phyloP scores from a whole-genome alignment of 2,888 invertebrate species.

The Aporophyla nigra region DNA sequence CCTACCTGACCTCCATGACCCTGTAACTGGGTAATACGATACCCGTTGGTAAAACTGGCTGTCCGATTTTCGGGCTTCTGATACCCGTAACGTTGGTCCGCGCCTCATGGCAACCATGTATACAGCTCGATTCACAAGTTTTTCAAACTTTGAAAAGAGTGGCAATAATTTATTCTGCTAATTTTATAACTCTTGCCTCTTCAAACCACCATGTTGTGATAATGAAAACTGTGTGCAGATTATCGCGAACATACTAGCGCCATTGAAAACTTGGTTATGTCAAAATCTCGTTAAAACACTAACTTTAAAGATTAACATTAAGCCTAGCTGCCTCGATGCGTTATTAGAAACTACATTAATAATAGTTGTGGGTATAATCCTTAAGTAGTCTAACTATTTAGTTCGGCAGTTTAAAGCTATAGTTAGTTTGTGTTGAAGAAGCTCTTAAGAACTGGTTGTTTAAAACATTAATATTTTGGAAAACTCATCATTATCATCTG shows the following conservation, averaged over 20 bases:
- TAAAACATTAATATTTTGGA: constrained; percentile 1
- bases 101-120: neutral
- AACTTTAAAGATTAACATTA: constrained; percentile 20
- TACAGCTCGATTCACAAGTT: neutral
- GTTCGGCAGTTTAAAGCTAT: constrained; percentile 37
- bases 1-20: neutral
- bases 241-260: neutral
- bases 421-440: constrained; percentile 14
- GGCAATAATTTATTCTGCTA: neutral
- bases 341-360: constrained; percentile 37
- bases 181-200: neutral
- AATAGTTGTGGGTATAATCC: constrained; percentile 34
- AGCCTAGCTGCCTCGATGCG: constrained; percentile 11
- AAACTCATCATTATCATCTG: neutral
- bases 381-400: constrained; percentile 37
- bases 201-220: neutral
- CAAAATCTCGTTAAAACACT: constrained; percentile 1
- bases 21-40: too few relatives aligned
- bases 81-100: too few relatives aligned
- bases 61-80: too few relatives aligned
- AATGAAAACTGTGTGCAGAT: neutral
- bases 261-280: neutral
- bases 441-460: constrained; percentile 1
- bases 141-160: neutral
- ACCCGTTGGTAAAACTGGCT: too few relatives aligned